Evolutionary conservation across 2,888 invertebrate genomes (phyloP).

Genomic region (Selenia dentaria): DNA sequence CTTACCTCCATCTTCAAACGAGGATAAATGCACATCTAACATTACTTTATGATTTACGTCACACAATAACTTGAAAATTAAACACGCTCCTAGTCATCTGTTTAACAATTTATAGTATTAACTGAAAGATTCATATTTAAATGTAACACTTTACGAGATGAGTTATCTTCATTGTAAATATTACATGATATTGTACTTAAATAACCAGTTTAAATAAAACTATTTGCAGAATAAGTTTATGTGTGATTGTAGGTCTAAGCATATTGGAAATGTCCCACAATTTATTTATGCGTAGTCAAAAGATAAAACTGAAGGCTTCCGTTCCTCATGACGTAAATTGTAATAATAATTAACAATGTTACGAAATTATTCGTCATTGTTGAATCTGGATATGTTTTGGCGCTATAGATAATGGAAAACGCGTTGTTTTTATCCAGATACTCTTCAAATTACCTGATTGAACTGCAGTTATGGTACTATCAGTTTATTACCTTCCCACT

Average conservation of each 20-base stretch:
- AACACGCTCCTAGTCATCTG: conserved; percentile 1
- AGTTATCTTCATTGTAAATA: background rate
- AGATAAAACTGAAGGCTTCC: conserved; percentile 7
- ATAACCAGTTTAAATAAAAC: conserved; percentile 10
- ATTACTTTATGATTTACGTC: background rate
- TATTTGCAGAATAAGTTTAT: background rate
- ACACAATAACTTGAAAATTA: background rate
- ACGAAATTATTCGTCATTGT: background rate
- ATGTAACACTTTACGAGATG: background rate
- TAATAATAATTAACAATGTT: too few species aligned
- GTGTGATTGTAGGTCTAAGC: too few species aligned
- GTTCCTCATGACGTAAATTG: background rate
- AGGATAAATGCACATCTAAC: conserved; percentile 2
- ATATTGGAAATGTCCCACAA: too few species aligned
- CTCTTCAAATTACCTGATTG: too few species aligned
- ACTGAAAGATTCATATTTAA: conserved; percentile 8
- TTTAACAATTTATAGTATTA: conserved; percentile 1
- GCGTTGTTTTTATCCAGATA: too few species aligned
- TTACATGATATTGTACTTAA: too few species aligned
- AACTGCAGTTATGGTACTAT: too few species aligned
- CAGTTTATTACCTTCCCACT: too few species aligned
- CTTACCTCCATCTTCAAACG: background rate
- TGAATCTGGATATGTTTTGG: too few species aligned
- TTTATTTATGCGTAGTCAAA: background rate
- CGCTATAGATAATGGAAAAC: too few species aligned